Evolutionary conservation across 2,113 vertebrate genomes (phyloP).

Genomic region (Casuarius casuarius): DNA sequence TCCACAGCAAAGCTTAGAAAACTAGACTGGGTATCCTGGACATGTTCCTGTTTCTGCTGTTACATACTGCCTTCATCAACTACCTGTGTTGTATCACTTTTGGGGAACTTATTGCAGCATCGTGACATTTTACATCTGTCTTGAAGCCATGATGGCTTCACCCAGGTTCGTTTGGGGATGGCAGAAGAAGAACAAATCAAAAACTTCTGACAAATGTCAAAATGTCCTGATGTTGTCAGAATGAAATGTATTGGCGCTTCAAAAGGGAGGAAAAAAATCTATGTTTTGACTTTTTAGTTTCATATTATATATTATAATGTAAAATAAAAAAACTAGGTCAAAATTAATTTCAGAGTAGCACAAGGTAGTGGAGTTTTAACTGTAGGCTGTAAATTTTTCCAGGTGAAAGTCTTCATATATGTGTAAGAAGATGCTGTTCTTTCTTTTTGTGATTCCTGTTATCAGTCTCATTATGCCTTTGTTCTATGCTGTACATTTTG

Average conservation of each 20-base stretch:
- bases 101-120: not conserved
- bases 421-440: not conserved
- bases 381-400: conserved; percentile 34
- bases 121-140: conserved; percentile 8
- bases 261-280: conserved; percentile 18
- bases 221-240: conserved; percentile 37
- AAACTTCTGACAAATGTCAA: conserved; percentile 32
- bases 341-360: conserved; percentile 37
- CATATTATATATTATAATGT: conserved; percentile 10
- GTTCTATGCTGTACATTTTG: not conserved
- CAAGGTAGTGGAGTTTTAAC: conserved; percentile 1
- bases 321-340: conserved; percentile 33
- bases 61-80: not conserved
- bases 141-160: conserved; percentile 26
- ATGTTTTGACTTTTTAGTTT: conserved; percentile 49
- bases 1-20: not conserved
- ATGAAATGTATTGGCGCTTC: not conserved
- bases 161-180: conserved; percentile 12
- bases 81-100: not conserved
- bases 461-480: conserved; percentile 7
- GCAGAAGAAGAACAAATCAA: conserved; percentile 36
- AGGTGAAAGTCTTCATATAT: not conserved
- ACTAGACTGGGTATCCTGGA: not conserved
- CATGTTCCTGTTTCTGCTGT: not conserved
- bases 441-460: not conserved